These are phyloP conservation scores for Priocnemis perturbator DNA, from an alignment of 2,888 invertebrate genomes.

Conservation along the genomic window DNA sequence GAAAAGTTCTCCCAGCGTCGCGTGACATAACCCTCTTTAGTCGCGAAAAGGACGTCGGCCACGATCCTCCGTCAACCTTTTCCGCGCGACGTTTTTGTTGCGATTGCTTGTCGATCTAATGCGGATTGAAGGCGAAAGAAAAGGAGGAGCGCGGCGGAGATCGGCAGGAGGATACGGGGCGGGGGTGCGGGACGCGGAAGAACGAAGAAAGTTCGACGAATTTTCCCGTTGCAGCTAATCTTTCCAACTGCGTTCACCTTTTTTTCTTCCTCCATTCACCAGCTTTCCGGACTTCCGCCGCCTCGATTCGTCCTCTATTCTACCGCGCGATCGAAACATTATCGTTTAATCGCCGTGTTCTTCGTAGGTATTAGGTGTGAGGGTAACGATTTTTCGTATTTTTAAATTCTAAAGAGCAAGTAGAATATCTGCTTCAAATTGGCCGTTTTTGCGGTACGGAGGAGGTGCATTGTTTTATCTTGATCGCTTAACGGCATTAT, in stretches of 20 bases:
- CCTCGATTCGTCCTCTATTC: not conserved
- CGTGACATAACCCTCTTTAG: constrained; percentile 31
- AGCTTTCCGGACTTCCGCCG: constrained; percentile 17
- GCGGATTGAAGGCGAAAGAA: constrained; percentile 26
- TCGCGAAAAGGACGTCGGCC: constrained; percentile 26
- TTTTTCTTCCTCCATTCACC: constrained; percentile 40
- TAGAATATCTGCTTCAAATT: too few relatives aligned
- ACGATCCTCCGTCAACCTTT: constrained; percentile 45
- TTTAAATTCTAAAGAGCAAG: too few relatives aligned
- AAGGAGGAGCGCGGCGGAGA: not conserved
- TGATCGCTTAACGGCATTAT: too few relatives aligned
- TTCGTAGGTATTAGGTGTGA: too few relatives aligned
- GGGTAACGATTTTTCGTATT: too few relatives aligned
- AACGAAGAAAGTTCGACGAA: constrained; percentile 41
- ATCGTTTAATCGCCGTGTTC: too few relatives aligned
- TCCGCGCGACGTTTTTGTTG: constrained; percentile 36
- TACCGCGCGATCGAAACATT: too few relatives aligned
- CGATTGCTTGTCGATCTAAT: constrained; percentile 36
- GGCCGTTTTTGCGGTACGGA: too few relatives aligned
- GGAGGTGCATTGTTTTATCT: too few relatives aligned
- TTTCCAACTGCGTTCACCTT: constrained; percentile 40
- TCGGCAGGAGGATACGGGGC: not conserved
- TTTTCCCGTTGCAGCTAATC: constrained; percentile 43
- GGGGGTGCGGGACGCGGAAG: constrained; percentile 5
- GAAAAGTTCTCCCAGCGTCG: constrained; percentile 35